A percentile compares a stretch with the other conserved stretches of the same genome.
Conservation (phyloP, 2,888 invertebrate species). For the Microctonus aethiopoides region DNA sequence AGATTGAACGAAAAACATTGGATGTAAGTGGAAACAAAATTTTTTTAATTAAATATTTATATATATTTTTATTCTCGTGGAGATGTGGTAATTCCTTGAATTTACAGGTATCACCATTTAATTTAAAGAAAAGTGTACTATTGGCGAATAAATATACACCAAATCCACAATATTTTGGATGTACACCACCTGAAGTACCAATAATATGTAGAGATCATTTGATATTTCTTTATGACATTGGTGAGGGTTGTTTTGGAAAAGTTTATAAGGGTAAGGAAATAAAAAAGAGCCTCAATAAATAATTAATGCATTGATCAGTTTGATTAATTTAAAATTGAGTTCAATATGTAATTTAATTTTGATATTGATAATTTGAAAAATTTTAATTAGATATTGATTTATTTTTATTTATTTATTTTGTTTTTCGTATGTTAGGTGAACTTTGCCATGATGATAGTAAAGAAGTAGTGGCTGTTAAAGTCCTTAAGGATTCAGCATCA, state of each 20-base stretch:
- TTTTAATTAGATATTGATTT: not conserved
- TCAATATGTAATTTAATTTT: not conserved
- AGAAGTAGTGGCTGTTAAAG: constrained; percentile 81
- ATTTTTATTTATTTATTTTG: not conserved
- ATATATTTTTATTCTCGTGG: not conserved
- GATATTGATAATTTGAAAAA: not conserved
- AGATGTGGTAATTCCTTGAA: constrained; percentile 27
- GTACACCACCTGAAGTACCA: constrained; percentile 69
- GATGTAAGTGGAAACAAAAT: constrained; percentile 30
- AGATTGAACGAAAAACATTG: constrained; percentile 34
- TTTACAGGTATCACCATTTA: constrained; percentile 72
- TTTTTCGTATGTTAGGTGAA: constrained; percentile 65
- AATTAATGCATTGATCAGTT: not conserved
- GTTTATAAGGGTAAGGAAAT: constrained; percentile 88
- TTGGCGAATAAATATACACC: constrained; percentile 80
- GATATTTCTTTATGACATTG: constrained; percentile 80
- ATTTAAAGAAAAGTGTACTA: constrained; percentile 71
- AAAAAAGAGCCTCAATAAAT: not conserved
- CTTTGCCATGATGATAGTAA: constrained; percentile 64
- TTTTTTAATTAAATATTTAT: not conserved
- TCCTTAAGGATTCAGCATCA: constrained; percentile 81
- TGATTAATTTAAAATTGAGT: constrained; percentile 12
- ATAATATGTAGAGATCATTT: constrained; percentile 76
- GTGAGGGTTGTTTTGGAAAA: constrained; percentile 90
- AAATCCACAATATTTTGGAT: constrained; percentile 79